These are phyloP conservation scores for Leucozona laternaria DNA, from an alignment of 2,888 invertebrate species.

Conservation along the genomic window DNA sequence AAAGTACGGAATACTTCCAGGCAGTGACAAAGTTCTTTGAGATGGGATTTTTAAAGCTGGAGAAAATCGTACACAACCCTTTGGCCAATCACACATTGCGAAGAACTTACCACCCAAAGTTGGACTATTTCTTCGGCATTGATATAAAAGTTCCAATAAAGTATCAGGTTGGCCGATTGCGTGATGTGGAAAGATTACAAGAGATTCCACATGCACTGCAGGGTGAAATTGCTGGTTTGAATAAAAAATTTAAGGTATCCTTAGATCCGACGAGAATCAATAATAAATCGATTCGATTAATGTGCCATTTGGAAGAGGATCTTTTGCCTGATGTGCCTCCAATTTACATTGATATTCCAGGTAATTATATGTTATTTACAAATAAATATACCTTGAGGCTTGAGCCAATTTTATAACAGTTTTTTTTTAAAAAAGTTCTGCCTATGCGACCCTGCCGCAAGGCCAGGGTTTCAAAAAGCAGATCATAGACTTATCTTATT, in stretches of 20 bases:
- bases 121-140: conserved; percentile 92
- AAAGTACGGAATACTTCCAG: neutral
- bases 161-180: neutral
- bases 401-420: too few species aligned
- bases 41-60: neutral
- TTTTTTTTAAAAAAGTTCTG: too few species aligned
- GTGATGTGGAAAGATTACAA: conserved; percentile 80
- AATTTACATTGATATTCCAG: conserved; percentile 92
- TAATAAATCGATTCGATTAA: conserved; percentile 87
- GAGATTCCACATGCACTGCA: conserved; percentile 96
- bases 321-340: conserved; percentile 96
- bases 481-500: too few species aligned
- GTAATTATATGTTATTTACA: too few species aligned
- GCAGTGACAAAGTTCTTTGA: neutral
- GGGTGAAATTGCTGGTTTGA: conserved; percentile 96
- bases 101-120: conserved; percentile 94
- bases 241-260: conserved; percentile 93
- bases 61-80: conserved; percentile 83
- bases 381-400: too few species aligned
- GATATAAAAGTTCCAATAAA: conserved; percentile 7
- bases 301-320: conserved; percentile 94
- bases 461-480: too few species aligned
- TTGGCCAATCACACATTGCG: conserved; percentile 95
- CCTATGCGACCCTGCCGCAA: too few species aligned
- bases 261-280: conserved; percentile 85